Base-by-base conservation (phyloP, 1,140 invertebrate species). In the Nymphalis io region DNA sequence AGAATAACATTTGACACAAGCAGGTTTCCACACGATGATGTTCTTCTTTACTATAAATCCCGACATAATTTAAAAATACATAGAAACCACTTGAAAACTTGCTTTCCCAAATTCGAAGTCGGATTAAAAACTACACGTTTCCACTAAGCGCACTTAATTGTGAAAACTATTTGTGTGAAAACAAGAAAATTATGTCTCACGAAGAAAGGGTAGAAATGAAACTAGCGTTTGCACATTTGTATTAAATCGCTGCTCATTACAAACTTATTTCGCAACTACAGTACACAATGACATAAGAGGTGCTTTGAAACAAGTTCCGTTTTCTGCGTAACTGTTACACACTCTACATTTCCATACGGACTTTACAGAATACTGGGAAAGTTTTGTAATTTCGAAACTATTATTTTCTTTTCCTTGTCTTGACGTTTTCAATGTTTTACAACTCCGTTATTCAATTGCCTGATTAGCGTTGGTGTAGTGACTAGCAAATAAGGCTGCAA, bases 261-360 rank as follows among this genome's bases (percentile, higher is more conserved):
- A 38, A 65, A 65, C 48, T 65, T 57, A 65, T 65, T 57, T 33
- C 18, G 21, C 33, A 53, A 64, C 63, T 65, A 18, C 21, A 23
- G 48, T 55, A 65, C 63, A 65, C 63, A 57, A 57, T 65, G 63
- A 55, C 63, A 65, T 65, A 65, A 65, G 51, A 33, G 51, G 51
- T 65, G 10, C 48, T 57, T 20, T 16, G 18, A 40, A 57, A 27
- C 62, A 18, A 55, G 48, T 53, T 64, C 51, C 62, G 62, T 64
- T 64, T 65, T 57, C 48, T 53, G 23, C 48, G 46, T 38, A 44
- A 63, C 60, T 63, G 51, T 51, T 63, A 46, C 44, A 51, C 13
- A 51, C 60, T 53, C 16, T 11, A 63, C 18, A 53, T 63, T 63
- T 63, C 46, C 33, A 63, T 63, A 46, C 46, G 60, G 51, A 63